Conservation (phyloP, 2,888 invertebrate genomes). For the Apeira syringaria region DNA sequence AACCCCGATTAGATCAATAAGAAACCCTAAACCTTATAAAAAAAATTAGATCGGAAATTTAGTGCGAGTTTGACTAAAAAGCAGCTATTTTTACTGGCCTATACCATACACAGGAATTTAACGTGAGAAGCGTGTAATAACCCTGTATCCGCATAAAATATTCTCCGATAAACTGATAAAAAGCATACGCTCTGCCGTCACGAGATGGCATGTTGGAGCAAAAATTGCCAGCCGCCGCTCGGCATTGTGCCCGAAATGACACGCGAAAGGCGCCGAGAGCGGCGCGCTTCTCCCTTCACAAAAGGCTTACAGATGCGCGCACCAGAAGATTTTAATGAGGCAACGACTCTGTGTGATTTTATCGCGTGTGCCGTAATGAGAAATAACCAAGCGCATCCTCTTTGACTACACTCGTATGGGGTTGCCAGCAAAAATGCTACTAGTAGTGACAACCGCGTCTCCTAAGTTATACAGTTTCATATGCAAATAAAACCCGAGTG, state of each 20-base stretch:
- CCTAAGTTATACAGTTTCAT: constrained; percentile 39
- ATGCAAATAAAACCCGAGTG: constrained; percentile 32
- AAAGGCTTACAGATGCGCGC: constrained; percentile 82
- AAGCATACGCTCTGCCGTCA: constrained; percentile 44
- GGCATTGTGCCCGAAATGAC: constrained; percentile 80
- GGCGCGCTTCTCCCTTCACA: constrained; percentile 71
- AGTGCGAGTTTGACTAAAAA: too few species aligned
- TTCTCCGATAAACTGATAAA: constrained; percentile 66
- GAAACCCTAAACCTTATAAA: too few species aligned
- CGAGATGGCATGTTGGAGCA: constrained; percentile 56
- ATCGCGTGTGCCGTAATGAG: constrained; percentile 81
- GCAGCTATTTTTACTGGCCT: too few species aligned
- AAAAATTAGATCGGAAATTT: too few species aligned
- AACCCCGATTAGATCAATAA: too few species aligned
- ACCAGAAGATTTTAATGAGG: constrained; percentile 84
- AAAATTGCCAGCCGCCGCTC: constrained; percentile 64
- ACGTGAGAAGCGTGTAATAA: constrained; percentile 42
- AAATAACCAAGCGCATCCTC: constrained; percentile 82
- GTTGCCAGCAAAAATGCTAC: constrained; percentile 63
- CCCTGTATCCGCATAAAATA: constrained; percentile 49
- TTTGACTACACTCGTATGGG: constrained; percentile 67
- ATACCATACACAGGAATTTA: too few species aligned
- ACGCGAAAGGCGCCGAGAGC: constrained; percentile 80
- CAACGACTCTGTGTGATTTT: constrained; percentile 83
- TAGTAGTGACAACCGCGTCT: constrained; percentile 47